Percentiles rank a stretch among this genome's conserved stretches.
phyloP scores from a whole-genome alignment of 2,888 invertebrate genomes.

The Patella ulyssiponensis region DNA sequence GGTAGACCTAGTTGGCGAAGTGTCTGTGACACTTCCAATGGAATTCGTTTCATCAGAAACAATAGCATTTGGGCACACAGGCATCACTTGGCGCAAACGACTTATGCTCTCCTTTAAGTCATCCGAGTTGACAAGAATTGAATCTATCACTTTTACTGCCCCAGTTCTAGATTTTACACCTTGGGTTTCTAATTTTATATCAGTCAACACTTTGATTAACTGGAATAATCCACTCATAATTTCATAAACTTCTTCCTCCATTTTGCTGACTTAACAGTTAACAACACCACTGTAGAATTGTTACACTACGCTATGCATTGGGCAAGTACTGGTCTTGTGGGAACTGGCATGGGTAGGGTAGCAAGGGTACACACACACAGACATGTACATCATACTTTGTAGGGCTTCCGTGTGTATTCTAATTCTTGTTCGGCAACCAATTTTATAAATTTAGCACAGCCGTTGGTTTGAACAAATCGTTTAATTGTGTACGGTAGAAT shows the following conservation, averaged over 20 bases:
- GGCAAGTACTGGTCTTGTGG: too few species aligned
- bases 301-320: too few species aligned
- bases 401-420: too few species aligned
- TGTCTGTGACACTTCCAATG: not conserved
- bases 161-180: not conserved
- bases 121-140: not conserved
- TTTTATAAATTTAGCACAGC: too few species aligned
- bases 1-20: not conserved
- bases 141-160: not conserved
- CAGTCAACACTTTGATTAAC: not conserved
- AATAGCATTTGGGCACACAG: not conserved
- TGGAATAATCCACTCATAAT: not conserved
- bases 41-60: not conserved
- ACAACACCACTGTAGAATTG: too few species aligned
- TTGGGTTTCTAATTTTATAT: not conserved
- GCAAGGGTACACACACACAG: too few species aligned
- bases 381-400: too few species aligned
- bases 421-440: too few species aligned
- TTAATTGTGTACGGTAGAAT: too few species aligned
- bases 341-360: too few species aligned
- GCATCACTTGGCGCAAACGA: not conserved
- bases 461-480: too few species aligned
- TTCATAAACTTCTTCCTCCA: constrained; percentile 6
- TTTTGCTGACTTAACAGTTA: not conserved
- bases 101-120: not conserved